Evolutionary conservation across 2,113 vertebrate species (phyloP).

Genomic region (Craseonycteris thonglongyai): DNA sequence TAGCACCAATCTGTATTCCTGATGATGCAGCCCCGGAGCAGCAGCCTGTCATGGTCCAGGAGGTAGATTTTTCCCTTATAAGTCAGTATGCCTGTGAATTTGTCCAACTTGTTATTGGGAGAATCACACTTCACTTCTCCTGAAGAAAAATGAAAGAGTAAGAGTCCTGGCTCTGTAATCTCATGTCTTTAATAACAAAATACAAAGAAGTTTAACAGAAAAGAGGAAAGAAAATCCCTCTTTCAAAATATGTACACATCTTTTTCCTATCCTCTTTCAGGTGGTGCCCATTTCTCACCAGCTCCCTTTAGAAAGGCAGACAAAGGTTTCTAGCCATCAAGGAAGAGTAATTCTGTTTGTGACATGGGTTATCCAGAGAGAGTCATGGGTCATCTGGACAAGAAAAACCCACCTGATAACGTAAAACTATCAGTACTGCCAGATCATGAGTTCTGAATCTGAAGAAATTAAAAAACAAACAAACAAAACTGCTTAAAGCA

Average conservation of each 20-base stretch:
- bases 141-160: slow-evolving; percentile 61
- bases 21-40: slow-evolving; percentile 91
- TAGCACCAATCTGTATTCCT: slow-evolving; percentile 98
- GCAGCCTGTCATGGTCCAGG: slow-evolving; percentile 90
- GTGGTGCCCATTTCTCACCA: neutral
- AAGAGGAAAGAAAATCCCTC: slow-evolving; percentile 3
- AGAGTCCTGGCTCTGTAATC: neutral
- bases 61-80: slow-evolving; percentile 77
- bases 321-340: neutral
- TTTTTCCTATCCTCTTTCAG: neutral
- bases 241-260: neutral
- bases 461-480: neutral
- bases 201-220: neutral
- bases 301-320: neutral
- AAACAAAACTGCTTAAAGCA: slow-evolving; percentile 7
- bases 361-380: neutral
- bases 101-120: slow-evolving; percentile 94
- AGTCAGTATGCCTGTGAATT: slow-evolving; percentile 87
- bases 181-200: neutral
- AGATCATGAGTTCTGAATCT: neutral
- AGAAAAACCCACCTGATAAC: neutral
- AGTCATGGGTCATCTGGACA: neutral
- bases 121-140: slow-evolving; percentile 90
- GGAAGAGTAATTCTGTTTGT: neutral
- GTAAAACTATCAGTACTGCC: neutral